A percentile compares a stretch with the other conserved stretches of the same genome.
Evolutionary conservation across 2,113 vertebrate genomes (phyloP).

Genomic region (Monarcha castaneiventris): DNA sequence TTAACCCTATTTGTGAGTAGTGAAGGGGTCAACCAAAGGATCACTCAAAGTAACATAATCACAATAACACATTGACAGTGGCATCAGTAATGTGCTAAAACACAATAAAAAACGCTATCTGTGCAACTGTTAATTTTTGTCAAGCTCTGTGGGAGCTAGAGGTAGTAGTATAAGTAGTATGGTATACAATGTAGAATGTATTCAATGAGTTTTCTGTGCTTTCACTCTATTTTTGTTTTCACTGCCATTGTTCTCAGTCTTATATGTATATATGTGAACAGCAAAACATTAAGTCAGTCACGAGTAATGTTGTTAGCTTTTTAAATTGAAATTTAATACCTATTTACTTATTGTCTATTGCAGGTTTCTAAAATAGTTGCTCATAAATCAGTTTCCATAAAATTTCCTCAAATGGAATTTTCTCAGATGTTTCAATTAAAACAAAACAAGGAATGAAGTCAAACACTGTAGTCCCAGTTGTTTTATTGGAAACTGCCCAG

Average conservation of each 20-base stretch:
- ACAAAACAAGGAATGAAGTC: neutral
- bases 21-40: neutral
- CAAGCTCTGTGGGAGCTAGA: neutral
- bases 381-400: neutral
- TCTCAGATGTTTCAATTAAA: neutral
- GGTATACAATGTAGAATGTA: neutral
- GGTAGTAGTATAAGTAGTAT: neutral
- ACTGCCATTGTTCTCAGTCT: neutral
- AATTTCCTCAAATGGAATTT: neutral
- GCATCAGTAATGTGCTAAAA: neutral
- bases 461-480: neutral
- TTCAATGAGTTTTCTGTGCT: neutral
- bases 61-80: neutral
- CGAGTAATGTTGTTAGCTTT: neutral
- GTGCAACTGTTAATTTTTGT: neutral
- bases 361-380: neutral
- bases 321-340: neutral
- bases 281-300: neutral
- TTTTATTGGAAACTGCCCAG: neutral
- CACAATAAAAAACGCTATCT: neutral
- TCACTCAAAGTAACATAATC: neutral
- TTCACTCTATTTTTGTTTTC: neutral
- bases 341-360: neutral
- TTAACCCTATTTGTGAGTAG: neutral
- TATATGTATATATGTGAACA: neutral